A percentile compares a stretch with the other conserved stretches of the same genome.
phyloP scores from a whole-genome alignment of 2,888 invertebrate species.

The Lepidochrysops patricia region DNA sequence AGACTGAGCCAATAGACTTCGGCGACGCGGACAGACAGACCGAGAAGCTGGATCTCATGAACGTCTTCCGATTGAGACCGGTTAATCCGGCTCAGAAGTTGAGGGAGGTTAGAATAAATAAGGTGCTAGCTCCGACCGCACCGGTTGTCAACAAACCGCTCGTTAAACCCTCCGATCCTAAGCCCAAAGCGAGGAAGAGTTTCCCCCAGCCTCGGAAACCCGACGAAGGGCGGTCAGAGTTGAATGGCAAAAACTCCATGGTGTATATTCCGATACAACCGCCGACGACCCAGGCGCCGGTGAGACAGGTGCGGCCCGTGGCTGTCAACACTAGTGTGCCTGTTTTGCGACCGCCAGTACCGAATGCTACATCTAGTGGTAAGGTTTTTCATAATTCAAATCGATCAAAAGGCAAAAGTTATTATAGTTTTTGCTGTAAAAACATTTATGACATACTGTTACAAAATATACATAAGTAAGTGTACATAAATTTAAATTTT shows the following conservation, averaged over 20 bases:
- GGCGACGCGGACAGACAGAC: conserved; percentile 51
- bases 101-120: conserved; percentile 55
- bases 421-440: no score
- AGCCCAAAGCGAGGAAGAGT: conserved; percentile 52
- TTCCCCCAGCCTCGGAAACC: conserved; percentile 55
- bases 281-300: conserved; percentile 51
- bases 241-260: conserved; percentile 64
- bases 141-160: conserved; percentile 32
- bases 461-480: no score
- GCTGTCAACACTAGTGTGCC: conserved; percentile 22
- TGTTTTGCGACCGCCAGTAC: conserved; percentile 24
- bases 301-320: conserved; percentile 29
- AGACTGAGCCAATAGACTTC: conserved; percentile 56
- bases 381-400: no score
- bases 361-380: conserved; percentile 21
- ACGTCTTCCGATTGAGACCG: conserved; percentile 50
- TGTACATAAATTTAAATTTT: no score
- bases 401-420: no score
- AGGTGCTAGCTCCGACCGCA: conserved; percentile 43
- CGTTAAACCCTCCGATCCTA: conserved; percentile 35
- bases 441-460: no score
- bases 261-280: conserved; percentile 68
- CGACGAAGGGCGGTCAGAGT: conserved; percentile 49
- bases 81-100: conserved; percentile 39
- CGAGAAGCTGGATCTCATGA: conserved; percentile 58